Conservation (phyloP, 2,797 vertebrate genomes). For the Sebastes umbrosus region DNA sequence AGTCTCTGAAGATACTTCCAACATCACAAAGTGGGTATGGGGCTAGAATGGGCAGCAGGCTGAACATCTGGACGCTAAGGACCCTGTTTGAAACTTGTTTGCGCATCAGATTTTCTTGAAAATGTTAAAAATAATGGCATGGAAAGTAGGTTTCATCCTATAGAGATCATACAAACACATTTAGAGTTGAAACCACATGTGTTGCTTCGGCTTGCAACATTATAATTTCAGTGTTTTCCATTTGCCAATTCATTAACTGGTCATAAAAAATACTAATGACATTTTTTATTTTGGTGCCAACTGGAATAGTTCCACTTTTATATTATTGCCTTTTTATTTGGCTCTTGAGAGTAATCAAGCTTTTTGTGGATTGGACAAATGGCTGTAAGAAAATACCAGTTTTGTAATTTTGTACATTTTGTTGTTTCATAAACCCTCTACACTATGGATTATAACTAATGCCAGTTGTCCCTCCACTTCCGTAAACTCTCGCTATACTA, state of each 20-base stretch:
- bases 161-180: neutral
- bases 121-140: neutral
- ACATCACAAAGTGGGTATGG: neutral
- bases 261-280: neutral
- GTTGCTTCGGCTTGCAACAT: neutral
- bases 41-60: neutral
- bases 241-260: neutral
- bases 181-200: neutral
- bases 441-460: neutral
- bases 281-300: neutral
- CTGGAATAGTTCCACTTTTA: neutral
- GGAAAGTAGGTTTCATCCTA: neutral
- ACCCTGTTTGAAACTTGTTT: neutral
- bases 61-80: neutral
- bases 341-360: neutral
- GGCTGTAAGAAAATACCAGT: neutral
- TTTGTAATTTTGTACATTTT: neutral
- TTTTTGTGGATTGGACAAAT: neutral
- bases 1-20: neutral
- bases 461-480: neutral
- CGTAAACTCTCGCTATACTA: neutral
- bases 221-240: neutral
- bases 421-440: neutral
- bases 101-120: neutral
- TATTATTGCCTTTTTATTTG: neutral